Conservation (phyloP, 2,113 vertebrate genomes). For the Malurus alboscapulatus region DNA sequence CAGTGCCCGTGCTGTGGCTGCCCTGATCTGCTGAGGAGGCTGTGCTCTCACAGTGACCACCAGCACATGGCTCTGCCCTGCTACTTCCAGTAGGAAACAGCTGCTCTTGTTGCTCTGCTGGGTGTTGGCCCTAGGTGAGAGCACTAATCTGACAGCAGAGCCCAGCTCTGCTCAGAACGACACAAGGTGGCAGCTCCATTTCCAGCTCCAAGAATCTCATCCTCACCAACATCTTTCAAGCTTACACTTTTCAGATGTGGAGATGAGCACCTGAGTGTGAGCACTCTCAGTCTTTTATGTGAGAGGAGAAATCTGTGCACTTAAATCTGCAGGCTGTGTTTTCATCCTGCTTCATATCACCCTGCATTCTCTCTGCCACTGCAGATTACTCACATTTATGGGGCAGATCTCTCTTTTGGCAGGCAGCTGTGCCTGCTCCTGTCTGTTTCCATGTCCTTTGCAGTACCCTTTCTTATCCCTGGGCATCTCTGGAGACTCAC, state of each 20-base stretch:
- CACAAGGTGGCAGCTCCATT: background rate
- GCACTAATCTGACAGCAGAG: background rate
- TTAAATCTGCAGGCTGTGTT: background rate
- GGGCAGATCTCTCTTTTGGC: background rate
- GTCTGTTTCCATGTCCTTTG: background rate
- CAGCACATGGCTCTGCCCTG: background rate
- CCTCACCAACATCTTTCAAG: background rate
- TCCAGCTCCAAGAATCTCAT: background rate
- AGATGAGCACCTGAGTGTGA: background rate
- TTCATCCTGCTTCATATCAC: background rate
- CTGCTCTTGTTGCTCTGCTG: background rate
- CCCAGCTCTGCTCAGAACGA: background rate
- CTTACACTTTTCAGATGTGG: background rate
- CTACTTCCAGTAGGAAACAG: background rate
- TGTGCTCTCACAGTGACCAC: background rate
- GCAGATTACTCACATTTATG: background rate
- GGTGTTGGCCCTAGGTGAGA: background rate
- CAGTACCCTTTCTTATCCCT: background rate
- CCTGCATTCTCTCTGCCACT: background rate
- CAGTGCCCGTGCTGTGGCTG: background rate
- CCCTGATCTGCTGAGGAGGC: background rate
- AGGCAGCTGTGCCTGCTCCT: background rate
- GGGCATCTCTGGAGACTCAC: background rate
- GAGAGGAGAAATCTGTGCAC: background rate
- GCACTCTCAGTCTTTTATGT: accelerated